Conservation (phyloP, 2,113 vertebrate genomes). For the Gobius niger region DNA sequence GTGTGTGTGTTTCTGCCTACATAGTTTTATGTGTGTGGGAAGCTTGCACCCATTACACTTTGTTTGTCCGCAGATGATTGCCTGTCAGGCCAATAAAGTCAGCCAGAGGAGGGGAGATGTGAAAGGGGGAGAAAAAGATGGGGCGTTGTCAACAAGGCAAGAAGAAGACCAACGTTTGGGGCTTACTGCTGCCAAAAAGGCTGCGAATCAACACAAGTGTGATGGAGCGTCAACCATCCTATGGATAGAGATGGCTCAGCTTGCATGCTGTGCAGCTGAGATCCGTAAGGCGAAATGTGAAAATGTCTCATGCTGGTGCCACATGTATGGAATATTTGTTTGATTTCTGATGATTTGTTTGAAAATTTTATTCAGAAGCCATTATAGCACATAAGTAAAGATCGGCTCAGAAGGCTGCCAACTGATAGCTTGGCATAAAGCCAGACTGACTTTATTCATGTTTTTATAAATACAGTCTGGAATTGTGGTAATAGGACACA, state of each 20-base stretch:
- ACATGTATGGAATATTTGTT: background rate
- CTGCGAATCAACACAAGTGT: background rate
- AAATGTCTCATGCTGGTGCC: background rate
- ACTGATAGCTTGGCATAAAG: no score
- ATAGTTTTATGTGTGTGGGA: conserved; percentile 26
- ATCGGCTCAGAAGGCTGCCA: background rate
- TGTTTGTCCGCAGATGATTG: conserved; percentile 59
- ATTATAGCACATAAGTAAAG: background rate
- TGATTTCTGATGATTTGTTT: no score
- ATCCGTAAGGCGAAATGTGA: background rate
- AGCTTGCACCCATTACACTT: conserved; percentile 50
- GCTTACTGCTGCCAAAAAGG: background rate
- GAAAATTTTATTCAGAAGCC: background rate
- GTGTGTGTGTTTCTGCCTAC: conserved; percentile 22
- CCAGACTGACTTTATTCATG: no score
- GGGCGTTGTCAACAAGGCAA: conserved; percentile 12
- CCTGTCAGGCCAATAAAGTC: conserved; percentile 67
- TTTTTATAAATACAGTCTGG: no score
- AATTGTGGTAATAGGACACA: no score
- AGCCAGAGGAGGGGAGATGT: conserved; percentile 36
- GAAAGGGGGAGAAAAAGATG: conserved; percentile 18
- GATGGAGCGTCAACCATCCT: background rate
- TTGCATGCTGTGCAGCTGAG: no score
- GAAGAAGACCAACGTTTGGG: conserved; percentile 16
- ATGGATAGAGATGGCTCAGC: background rate